Conservation (phyloP, 2,888 invertebrate genomes). For the Antheraea assamensis region DNA sequence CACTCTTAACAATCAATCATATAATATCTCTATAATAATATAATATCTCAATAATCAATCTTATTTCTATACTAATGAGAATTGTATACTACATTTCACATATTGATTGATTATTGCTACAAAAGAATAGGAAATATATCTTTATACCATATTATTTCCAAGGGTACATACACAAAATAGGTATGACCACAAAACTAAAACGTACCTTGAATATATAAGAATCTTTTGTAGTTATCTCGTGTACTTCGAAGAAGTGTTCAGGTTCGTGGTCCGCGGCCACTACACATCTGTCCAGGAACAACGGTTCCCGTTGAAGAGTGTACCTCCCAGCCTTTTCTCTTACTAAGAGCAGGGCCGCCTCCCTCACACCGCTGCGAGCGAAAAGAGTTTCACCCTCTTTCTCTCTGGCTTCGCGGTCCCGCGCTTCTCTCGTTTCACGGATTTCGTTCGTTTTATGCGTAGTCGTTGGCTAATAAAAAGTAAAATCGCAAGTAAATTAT, state of each 20-base stretch:
- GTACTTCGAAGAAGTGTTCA: constrained; percentile 97
- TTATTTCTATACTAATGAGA: too few species aligned
- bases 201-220: constrained; percentile 96
- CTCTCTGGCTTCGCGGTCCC: constrained; percentile 72
- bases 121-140: too few species aligned
- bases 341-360: constrained; percentile 93
- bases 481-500: too few species aligned
- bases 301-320: constrained; percentile 92
- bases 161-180: background rate
- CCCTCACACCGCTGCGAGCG: constrained; percentile 90
- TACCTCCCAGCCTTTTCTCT: constrained; percentile 95
- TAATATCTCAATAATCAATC: too few species aligned
- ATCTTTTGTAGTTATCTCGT: constrained; percentile 95
- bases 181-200: constrained; percentile 8
- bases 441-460: constrained; percentile 86
- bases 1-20: too few species aligned
- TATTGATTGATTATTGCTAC: too few species aligned
- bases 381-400: constrained; percentile 81
- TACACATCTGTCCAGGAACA: constrained; percentile 95
- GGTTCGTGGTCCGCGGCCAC: constrained; percentile 95
- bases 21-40: too few species aligned
- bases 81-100: too few species aligned
- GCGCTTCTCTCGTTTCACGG: constrained; percentile 75
- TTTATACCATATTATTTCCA: too few species aligned
- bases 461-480: constrained; percentile 84